Base-by-base conservation (phyloP, 2,888 invertebrate genomes). In the Ophion slaviceki region DNA sequence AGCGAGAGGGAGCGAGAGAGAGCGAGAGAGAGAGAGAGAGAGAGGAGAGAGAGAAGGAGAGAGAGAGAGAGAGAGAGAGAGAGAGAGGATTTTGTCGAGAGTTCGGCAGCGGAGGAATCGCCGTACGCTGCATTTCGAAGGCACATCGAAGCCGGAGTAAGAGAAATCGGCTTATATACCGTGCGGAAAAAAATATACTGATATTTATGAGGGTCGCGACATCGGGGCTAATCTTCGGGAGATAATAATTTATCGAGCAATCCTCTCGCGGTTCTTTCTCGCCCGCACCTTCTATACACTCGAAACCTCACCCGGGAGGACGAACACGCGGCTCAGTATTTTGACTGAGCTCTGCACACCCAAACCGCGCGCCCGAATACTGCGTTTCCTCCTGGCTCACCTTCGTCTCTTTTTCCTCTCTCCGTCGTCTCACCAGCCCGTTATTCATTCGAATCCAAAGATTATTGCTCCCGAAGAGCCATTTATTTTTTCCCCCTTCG, bases 121-220 rank as follows among this genome's bases (percentile, higher is more conserved):
- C 83, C 87, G 67, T 81, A 75, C 53, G 91, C 89, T 89, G 91
- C 90, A 90, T 91, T 92, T 92, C 91, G 92, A 92, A 92, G 91
- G 87, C 91, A 87, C 92, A 85, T 92, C 91, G 89, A 88, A 89
- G 88, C 83, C 90, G 91, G n/a, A n/a, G 91, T 92, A 91, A 93
- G 92, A 90, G 53, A 93, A 93, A 94, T 94, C 93, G 93, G 93
- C 93, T 94, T 94, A 53, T 53, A 53, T 53, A 93, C 91, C 91
- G 89, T 87, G 90, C 90, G 90, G 92, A 93, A 93, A 93, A 61
- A 93, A 93, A 79, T 93, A 92, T 93, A 91, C 92, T 89, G 91
- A 93, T 93, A 94, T 93, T 93, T 93, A 93, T 94, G 93, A 93
- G 93, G 93, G 93, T 93, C 93, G 92, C 91, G 92, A 92, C 93